Base-by-base conservation (phyloP, 1,140 invertebrate species). In the Homalodisca vitripennis region DNA sequence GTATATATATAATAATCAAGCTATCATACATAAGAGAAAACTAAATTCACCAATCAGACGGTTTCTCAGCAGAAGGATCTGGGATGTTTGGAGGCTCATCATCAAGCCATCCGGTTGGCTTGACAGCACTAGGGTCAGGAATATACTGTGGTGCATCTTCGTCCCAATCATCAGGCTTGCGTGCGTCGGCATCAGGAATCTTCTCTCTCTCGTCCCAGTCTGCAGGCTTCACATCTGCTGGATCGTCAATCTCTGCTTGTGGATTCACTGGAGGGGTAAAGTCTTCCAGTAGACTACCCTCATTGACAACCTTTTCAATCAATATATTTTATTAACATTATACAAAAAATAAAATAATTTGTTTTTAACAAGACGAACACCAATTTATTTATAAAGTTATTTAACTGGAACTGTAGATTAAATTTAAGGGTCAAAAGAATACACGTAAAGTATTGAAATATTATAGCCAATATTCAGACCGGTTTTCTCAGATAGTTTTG, bases 201-300 rank as follows among this genome's bases (percentile, higher is more conserved):
- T 95, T 98, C 80, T 98, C 96, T 72, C 94, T 86, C 74, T 99
- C 96, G 80, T 99, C 98, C 98, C 98, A 99, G 77, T 98, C 92
- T 1, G 86, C 86, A 1, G 98, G 98, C 78, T 97, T 90, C 69
- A 82, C 86, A 77, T 99, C 98, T 68, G 88, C 83, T 0, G 94
- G 93, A 84, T 99, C 98, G 77, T 97, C 94, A 77, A 99, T 97
- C 83, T 98, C 93, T 66, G 91, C 85, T 1, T 95, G 92, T 3
- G 98, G 98, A 83, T 98, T 98, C 0, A 99, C 94, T 6, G 97
- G 82, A 1, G 98, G 98, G 30, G 85, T 87, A 76, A 98, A 94
- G 80, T 98, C 95, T 71, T 94, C 92, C 26, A 98, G 78, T 20
- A 98, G 79, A 26, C 86, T 93, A 14, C 97, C 97, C 57, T 89